Evolutionary conservation across 2,113 vertebrate genomes (phyloP).

Genomic region (Grantiella picta): DNA sequence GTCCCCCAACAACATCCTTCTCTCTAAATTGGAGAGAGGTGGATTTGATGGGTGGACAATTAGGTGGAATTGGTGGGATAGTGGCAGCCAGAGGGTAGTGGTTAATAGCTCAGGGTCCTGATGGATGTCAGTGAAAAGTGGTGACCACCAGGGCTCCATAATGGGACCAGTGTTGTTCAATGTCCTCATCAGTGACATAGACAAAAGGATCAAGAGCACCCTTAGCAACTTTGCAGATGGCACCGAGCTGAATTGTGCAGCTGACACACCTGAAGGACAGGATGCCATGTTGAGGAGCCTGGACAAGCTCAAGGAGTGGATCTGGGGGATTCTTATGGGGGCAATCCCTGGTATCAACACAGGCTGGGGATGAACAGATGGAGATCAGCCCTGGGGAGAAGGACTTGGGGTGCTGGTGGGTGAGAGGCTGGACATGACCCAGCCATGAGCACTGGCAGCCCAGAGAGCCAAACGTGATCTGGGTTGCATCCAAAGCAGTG

Average conservation of each 20-base stretch:
- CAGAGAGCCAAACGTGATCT: accelerated
- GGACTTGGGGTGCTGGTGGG: accelerated
- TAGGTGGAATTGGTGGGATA: neutral
- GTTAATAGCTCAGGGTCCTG: neutral
- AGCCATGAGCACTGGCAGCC: neutral
- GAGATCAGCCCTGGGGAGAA: accelerated
- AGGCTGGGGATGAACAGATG: neutral
- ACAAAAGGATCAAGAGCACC: neutral
- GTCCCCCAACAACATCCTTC: neutral
- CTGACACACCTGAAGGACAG: neutral
- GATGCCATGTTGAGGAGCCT: neutral
- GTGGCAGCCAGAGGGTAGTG: neutral
- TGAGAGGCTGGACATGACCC: neutral
- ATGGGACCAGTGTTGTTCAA: neutral
- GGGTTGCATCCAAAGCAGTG: neutral
- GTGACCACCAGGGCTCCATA: neutral
- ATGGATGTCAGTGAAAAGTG: neutral
- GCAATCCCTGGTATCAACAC: accelerated
- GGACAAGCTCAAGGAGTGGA: neutral
- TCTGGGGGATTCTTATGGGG: neutral
- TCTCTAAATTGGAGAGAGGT: neutral
- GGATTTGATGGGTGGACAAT: neutral
- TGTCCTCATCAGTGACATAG: neutral
- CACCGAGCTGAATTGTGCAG: neutral
- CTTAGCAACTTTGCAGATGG: neutral